A percentile compares a stretch with the other conserved stretches of the same genome.
Conservation (phyloP, 1,140 invertebrate species). For the Bombus superbus region DNA sequence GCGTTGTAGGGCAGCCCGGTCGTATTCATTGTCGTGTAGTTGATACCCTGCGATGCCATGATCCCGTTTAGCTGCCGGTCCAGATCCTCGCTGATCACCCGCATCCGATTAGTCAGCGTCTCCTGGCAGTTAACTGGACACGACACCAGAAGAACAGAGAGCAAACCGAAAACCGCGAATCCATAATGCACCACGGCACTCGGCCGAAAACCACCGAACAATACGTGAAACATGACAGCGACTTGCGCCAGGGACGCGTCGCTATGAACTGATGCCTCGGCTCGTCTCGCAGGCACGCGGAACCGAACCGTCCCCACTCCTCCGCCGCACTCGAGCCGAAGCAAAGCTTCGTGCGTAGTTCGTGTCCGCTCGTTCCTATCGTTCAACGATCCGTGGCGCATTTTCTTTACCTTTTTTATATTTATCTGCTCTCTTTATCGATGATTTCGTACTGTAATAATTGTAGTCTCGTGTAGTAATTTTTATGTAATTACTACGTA, state of each 20-base stretch:
- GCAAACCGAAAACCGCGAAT: conserved; percentile 19
- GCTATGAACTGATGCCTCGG: conserved; percentile 69
- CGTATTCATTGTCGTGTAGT: conserved; percentile 79
- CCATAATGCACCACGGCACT: conserved; percentile 30
- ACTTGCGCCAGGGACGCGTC: conserved; percentile 75
- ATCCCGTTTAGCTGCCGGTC: conserved; percentile 80
- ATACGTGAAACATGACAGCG: conserved; percentile 60
- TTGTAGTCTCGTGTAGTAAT: too few relatives aligned
- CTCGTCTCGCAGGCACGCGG: conserved; percentile 30
- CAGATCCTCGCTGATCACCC: conserved; percentile 79
- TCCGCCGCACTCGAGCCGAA: not conserved
- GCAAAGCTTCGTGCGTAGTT: not conserved
- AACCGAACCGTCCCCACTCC: conserved; percentile 58
- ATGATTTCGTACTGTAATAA: not conserved
- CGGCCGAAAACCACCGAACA: conserved; percentile 4
- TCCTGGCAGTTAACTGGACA: conserved; percentile 49
- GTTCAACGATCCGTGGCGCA: not conserved
- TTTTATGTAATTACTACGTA: too few relatives aligned
- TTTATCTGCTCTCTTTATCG: not conserved
- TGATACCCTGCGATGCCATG: conserved; percentile 78
- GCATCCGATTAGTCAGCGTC: conserved; percentile 57
- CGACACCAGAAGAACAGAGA: conserved; percentile 41
- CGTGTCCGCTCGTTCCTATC: conserved; percentile 12
- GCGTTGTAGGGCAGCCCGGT: conserved; percentile 83
- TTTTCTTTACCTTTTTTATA: not conserved